phyloP scores from a whole-genome alignment of 2,888 invertebrate species.

The Lasiommata megera region DNA sequence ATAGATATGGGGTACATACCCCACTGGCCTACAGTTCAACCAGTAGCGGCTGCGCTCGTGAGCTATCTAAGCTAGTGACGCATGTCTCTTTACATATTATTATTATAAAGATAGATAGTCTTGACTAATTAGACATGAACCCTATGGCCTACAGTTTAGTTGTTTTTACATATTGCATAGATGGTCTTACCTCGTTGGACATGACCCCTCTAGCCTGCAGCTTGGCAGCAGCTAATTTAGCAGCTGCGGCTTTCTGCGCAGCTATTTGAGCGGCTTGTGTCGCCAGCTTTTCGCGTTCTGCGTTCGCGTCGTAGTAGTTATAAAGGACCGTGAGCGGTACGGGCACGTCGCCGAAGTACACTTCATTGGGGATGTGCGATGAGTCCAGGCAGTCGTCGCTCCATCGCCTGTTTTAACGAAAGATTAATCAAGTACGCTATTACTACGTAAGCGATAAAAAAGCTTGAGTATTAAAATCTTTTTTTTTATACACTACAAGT shows the following conservation, averaged over 20 bases:
- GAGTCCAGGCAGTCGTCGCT: slow-evolving; percentile 78
- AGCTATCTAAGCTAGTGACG: too few species aligned
- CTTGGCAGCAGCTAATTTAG: slow-evolving; percentile 63
- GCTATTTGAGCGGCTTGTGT: slow-evolving; percentile 71
- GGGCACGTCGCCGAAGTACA: slow-evolving; percentile 78
- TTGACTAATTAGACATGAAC: too few species aligned
- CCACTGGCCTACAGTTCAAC: too few species aligned
- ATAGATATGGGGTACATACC: too few species aligned
- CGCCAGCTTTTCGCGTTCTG: slow-evolving; percentile 69
- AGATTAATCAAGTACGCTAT: too few species aligned
- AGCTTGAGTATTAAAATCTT: too few species aligned
- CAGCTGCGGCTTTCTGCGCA: slow-evolving; percentile 72
- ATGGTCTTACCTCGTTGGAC: slow-evolving; percentile 42
- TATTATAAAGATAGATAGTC: too few species aligned
- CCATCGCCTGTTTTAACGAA: slow-evolving; percentile 60
- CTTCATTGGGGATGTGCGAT: slow-evolving; percentile 77
- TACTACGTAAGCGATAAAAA: too few species aligned
- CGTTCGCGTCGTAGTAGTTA: slow-evolving; percentile 78
- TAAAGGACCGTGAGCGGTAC: slow-evolving; percentile 68
- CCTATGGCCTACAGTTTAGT: too few species aligned
- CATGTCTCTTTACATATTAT: too few species aligned
- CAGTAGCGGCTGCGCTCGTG: too few species aligned
- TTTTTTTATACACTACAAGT: too few species aligned
- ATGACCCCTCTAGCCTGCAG: slow-evolving; percentile 49
- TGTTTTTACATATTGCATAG: background rate